Conservation (phyloP, 2,797 vertebrate genomes). For the Triplophysa bombifrons region DNA sequence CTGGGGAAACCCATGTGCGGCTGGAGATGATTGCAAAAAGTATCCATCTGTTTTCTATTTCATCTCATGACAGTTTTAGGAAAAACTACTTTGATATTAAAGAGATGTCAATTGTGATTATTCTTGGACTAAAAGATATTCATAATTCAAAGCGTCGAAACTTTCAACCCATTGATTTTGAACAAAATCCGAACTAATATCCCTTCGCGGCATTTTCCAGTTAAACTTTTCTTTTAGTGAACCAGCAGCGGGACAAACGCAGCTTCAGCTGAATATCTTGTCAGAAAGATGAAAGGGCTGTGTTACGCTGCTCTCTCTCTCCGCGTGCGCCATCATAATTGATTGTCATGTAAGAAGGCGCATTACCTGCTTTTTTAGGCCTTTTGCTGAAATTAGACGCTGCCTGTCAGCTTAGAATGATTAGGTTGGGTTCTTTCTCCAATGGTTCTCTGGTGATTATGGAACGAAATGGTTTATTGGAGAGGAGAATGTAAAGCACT, state of each 20-base stretch:
- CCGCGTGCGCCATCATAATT: conserved; percentile 19
- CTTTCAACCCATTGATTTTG: conserved; percentile 12
- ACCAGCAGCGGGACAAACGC: conserved; percentile 6
- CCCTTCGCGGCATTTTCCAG: neutral
- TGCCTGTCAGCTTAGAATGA: neutral
- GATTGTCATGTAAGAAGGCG: conserved; percentile 36
- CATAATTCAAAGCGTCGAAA: conserved; percentile 19
- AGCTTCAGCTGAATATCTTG: conserved; percentile 25
- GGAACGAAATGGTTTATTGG: neutral
- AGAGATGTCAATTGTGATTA: neutral
- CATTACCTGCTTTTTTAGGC: conserved; percentile 26
- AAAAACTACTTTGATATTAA: conserved; percentile 12
- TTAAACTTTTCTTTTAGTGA: conserved; percentile 31
- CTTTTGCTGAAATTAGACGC: neutral
- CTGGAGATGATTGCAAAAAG: neutral
- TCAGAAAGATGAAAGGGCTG: conserved; percentile 43
- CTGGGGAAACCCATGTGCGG: neutral
- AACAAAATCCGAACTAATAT: neutral
- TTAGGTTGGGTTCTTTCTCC: neutral
- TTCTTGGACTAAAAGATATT: conserved; percentile 10
- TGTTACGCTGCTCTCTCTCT: conserved; percentile 9
- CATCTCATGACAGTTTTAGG: neutral
- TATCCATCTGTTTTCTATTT: neutral
- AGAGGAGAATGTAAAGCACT: neutral
- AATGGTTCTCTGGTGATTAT: neutral